Evolutionary conservation across 2,888 invertebrate genomes (phyloP).

Genomic region (Corbicula japonica): DNA sequence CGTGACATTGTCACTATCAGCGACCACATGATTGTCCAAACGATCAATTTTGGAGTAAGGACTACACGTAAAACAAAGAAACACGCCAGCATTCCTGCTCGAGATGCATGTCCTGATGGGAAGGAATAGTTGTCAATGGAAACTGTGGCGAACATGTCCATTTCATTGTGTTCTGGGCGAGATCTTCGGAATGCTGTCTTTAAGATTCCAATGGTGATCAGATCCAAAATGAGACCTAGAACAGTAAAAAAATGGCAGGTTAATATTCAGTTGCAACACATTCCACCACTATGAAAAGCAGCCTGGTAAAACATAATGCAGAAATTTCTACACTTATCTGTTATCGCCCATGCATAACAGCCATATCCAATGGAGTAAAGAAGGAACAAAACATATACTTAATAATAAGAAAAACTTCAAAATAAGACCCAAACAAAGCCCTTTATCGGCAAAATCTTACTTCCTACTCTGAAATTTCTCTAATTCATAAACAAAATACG

Average conservation of each 20-base stretch:
- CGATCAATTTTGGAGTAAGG: conserved; percentile 42
- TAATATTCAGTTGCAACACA: too few species aligned
- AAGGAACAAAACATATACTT: too few species aligned
- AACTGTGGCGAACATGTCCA: conserved; percentile 90
- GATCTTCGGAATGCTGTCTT: conserved; percentile 93
- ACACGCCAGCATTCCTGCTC: conserved; percentile 92
- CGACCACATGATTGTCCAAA: conserved; percentile 92
- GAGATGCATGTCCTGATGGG: conserved; percentile 97
- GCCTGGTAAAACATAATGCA: too few species aligned
- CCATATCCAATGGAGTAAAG: too few species aligned
- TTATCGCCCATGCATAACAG: too few species aligned
- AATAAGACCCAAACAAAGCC: too few species aligned
- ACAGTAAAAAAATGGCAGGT: too few species aligned
- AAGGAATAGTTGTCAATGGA: conserved; percentile 95
- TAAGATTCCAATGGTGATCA: conserved; percentile 91
- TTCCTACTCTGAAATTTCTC: too few species aligned
- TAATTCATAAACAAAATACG: conserved; percentile 79
- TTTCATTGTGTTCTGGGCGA: conserved; percentile 91
- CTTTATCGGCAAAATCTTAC: too few species aligned
- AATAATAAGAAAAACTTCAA: too few species aligned
- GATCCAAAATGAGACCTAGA: conserved; percentile 93
- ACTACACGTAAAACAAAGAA: conserved; percentile 89
- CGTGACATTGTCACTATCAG: conserved; percentile 92
- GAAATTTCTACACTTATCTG: too few species aligned
- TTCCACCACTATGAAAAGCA: too few species aligned